phyloP scores from a whole-genome alignment of 2,113 vertebrate genomes.

The Brachionichthys hirsutus region DNA sequence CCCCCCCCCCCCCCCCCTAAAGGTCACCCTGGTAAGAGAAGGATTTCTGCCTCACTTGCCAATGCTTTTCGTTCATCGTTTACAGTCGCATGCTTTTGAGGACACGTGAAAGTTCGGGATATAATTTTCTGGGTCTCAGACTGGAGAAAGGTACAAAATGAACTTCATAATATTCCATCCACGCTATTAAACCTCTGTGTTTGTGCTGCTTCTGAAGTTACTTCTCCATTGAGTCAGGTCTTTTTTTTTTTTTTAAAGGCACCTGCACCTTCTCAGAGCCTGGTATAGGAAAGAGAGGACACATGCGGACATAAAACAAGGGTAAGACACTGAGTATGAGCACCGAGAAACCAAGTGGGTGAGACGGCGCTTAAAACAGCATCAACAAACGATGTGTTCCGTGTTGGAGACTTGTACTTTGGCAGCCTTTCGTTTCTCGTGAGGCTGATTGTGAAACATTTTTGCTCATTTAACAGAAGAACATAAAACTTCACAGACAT shows the following conservation, averaged over 20 bases:
- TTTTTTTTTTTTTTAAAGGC: conserved; percentile 29
- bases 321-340: conserved; percentile 17
- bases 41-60: conserved; percentile 49
- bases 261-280: background rate
- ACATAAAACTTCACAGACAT: no score
- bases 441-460: background rate
- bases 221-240: conserved; percentile 6
- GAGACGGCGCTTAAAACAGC: conserved; percentile 15
- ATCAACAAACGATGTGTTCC: conserved; percentile 13
- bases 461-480: no score
- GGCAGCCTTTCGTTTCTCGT: conserved; percentile 1
- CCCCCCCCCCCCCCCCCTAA: conserved; percentile 50
- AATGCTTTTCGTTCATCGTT: conserved; percentile 34
- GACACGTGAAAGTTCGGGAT: conserved; percentile 6
- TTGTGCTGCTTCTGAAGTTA: background rate
- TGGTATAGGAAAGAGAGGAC: conserved; percentile 28
- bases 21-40: conserved; percentile 52
- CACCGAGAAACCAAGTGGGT: conserved; percentile 21
- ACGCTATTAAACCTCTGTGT: background rate
- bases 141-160: background rate
- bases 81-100: conserved; percentile 16
- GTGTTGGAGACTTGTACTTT: background rate
- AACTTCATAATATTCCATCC: background rate
- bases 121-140: background rate
- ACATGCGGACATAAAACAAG: conserved; percentile 26